Evolutionary conservation across 2,113 vertebrate genomes (phyloP), one percentile per base, ranked within the genome.

Genomic region (Dunckerocampus dactyliophorus): DNA sequence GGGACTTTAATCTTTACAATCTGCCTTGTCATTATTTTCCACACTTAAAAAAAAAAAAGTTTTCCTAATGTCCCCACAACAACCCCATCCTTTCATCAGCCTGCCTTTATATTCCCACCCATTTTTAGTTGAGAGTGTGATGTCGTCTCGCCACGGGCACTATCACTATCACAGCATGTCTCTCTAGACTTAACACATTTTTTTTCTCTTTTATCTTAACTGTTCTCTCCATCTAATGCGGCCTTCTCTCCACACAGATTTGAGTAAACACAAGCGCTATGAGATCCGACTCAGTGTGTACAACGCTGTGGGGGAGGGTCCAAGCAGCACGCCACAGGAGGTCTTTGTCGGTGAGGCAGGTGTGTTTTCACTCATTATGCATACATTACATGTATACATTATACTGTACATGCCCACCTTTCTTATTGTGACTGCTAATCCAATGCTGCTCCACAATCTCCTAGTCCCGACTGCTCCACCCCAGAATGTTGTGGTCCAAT

Each of bases 341-440:
- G 97, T 99, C 59, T 99, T 98, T 3, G 97, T 99, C 0, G 97
- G 97, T 4, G 97, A 98, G 75, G 97, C 96, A 0, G 95, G 97
- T 99, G 82, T 88, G 93, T 76, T 11, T 71, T 46, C 46, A 34
- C 46, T 43, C 39, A 9, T 43, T 43, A 43, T 14, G 13, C 39
- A 43, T 43, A 13, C 39, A 43, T n/a, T n/a, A n/a, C n/a, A n/a
- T n/a, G n/a, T n/a, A n/a, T 43, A 9, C 19, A 7, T 34, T 49
- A 47, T 51, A 28, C 28, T 15, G 21, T 16, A 37, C 48, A 9
- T 34, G 1, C 45, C 57, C 60, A 62, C 8, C 14, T 31, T 60
- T 54, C 22, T 62, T 49, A 58, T 47, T 28, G 46, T 15, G 7
- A 51, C 19, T 42, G 8, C 21, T 24, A 51, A 49, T 49, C 3